phyloP scores from a whole-genome alignment of 2,113 vertebrate species.

The Charadrius vociferus region DNA sequence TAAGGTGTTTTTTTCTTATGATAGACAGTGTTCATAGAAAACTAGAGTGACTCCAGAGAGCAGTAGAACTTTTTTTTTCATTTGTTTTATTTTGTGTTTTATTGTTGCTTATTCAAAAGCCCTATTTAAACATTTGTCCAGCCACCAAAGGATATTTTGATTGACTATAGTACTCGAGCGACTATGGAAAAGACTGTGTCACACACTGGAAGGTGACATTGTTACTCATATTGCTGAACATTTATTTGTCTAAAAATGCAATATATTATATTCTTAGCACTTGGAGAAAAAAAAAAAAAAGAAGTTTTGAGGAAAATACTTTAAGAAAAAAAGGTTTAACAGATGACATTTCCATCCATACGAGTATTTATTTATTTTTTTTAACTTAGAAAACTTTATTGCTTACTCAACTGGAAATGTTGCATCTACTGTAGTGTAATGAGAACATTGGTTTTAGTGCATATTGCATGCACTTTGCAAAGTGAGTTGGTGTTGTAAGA shows the following conservation, averaged over 20 bases:
- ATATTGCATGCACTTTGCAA: not conserved
- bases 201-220: not conserved
- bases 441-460: not conserved
- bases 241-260: not conserved
- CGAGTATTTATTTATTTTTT: not conserved
- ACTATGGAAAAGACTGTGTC: not conserved
- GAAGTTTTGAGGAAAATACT: not conserved
- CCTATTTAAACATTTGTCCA: not conserved
- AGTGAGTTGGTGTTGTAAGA: not conserved
- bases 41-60: not conserved
- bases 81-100: not conserved
- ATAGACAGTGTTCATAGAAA: not conserved
- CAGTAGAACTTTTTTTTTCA: not conserved
- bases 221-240: not conserved
- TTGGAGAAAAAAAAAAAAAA: too few species aligned
- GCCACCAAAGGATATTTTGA: not conserved
- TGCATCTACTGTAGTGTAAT: not conserved
- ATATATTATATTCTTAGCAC: not conserved
- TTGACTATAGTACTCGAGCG: fast-evolving
- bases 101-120: not conserved
- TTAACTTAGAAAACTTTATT: not conserved
- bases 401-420: not conserved
- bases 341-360: not conserved
- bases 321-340: not conserved
- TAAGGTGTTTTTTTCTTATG: not conserved